Conservation (phyloP, 2,888 invertebrate genomes). For the Microctonus brassicae region DNA sequence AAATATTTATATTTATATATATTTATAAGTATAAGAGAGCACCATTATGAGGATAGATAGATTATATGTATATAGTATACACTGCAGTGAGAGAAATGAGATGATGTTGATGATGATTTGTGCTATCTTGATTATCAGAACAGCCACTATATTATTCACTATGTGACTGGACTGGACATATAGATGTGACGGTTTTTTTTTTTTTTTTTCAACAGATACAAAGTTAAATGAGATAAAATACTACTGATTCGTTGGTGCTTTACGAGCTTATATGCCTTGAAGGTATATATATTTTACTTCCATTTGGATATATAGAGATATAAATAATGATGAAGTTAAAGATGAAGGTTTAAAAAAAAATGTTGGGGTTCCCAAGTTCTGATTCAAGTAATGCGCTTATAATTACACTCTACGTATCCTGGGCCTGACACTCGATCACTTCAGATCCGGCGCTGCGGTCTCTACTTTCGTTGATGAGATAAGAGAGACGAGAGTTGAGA, state of each 20-base stretch:
- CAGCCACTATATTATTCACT: neutral
- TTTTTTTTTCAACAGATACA: too few species aligned
- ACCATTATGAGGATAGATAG: neutral
- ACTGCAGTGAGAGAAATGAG: neutral
- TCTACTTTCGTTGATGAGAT: constrained; percentile 20
- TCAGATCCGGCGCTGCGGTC: constrained; percentile 32
- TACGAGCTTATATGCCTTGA: neutral
- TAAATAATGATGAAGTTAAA: constrained; percentile 23
- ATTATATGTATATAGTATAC: too few species aligned
- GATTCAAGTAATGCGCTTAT: constrained; percentile 60
- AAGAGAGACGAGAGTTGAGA: constrained; percentile 16
- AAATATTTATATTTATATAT: too few species aligned
- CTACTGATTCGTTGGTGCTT: neutral
- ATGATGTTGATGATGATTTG: neutral
- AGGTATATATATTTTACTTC: too few species aligned
- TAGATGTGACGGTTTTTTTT: too few species aligned
- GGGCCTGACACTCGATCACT: constrained; percentile 46
- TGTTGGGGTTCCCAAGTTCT: constrained; percentile 31
- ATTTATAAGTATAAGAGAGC: constrained; percentile 33
- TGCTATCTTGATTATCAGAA: neutral
- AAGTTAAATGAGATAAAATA: constrained; percentile 19
- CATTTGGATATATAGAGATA: too few species aligned
- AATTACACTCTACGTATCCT: constrained; percentile 55
- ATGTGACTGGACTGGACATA: neutral
- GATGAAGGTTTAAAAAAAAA: neutral